Evolutionary conservation across 53 echinoderm and acorn worm genomes (phyloP), one percentile per base, ranked within the genome.

Genomic region (Holothuria scabra): DNA sequence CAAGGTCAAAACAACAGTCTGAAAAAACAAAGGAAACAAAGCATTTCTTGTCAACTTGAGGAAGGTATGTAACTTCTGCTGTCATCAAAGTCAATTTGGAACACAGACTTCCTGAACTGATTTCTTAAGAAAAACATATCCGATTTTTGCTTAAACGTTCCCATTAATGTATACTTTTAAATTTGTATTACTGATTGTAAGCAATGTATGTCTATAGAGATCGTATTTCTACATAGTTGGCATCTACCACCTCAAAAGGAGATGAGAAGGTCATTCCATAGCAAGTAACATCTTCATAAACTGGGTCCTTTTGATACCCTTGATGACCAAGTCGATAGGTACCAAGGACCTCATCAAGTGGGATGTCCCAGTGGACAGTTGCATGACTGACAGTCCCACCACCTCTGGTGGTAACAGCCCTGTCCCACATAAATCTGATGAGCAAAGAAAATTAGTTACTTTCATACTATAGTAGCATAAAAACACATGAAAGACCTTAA

Each of bases 341-440:
- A 0, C 96, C 96, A 12, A 88, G 46, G 7, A 65, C 79, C 33
- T 84, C 65, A 48, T 90, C 88, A 31, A 60, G 46, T 0, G 96
- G 93, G 11, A 96, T 91, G 55, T 86, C 85, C 93, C 93, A 96
- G 46, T 86, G 76, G 16, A 92, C 63, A 1, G 90, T 93, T 6
- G 93, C 96, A 16, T 85, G 90, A n/a, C 88, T 83, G 14, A 78
- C 78, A 23, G 78, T 26, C 9, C 78, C 78, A 57, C 29, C 59
- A 21, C 33, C 31, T 56, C 56, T 78, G 13, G 78, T 49, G 11
- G 78, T 78, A 21, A 21, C 32, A 16, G 78, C 57, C 59, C 78
- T 56, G 49, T 78, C 78, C 78, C 78, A 78, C 26, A 57, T 28
- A 32, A 78, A 78, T 21, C 78, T 78, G 9, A n/a, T 2, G 20